These are phyloP conservation scores for Lichenostomus cassidix DNA, from an alignment of 2,113 vertebrate species.

Conservation along the genomic window DNA sequence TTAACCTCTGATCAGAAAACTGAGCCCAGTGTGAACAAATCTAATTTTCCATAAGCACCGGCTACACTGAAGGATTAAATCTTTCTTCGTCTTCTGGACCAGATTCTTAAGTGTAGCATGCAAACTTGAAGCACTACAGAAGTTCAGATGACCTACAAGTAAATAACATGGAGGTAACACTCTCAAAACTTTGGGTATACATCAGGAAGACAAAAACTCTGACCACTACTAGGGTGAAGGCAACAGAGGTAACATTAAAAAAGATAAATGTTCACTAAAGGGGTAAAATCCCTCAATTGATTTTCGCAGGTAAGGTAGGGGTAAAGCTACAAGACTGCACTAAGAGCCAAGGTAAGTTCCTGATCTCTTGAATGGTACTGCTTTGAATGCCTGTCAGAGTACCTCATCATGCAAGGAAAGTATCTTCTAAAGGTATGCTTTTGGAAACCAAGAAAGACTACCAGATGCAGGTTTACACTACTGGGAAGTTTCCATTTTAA, in stretches of 20 bases:
- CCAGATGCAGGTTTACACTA: not conserved
- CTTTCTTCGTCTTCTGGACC: not conserved
- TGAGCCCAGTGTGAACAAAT: not conserved
- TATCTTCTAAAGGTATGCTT: not conserved
- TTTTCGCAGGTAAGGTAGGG: not conserved
- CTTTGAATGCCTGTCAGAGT: not conserved
- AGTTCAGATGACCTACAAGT: not conserved
- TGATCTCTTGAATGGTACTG: not conserved
- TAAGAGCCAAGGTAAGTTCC: not conserved
- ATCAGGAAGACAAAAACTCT: not conserved
- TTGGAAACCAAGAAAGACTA: not conserved
- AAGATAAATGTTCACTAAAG: not conserved
- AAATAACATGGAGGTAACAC: not conserved
- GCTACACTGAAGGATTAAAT: not conserved
- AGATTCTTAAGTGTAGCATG: not conserved
- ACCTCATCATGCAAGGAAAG: not conserved
- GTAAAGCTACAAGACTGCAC: not conserved
- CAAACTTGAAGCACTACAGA: not conserved
- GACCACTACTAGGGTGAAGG: no score
- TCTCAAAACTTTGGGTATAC: accelerated
- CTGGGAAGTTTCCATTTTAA: not conserved
- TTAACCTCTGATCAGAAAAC: not conserved
- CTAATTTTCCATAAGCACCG: not conserved
- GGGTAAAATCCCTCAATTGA: not conserved
- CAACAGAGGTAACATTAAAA: not conserved